Base-by-base conservation (phyloP, 2,113 vertebrate species). In the Leiothrix lutea region DNA sequence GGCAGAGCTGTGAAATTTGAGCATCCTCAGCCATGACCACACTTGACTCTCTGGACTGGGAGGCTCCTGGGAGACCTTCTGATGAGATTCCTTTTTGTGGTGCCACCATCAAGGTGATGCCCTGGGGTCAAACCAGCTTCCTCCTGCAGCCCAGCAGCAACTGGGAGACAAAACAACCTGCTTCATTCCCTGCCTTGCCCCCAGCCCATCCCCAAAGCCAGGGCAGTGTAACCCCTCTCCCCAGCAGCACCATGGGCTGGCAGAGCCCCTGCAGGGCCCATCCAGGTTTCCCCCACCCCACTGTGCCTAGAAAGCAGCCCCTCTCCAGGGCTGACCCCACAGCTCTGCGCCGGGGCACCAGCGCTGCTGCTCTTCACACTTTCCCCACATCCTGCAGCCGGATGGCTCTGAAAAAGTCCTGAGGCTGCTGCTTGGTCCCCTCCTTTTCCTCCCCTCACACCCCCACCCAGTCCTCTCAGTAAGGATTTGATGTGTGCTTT, bases 241-340 rank as follows among this genome's bases (percentile, higher is more conserved):
- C 42, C 61, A 74, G 65, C 50, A 78, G 81, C 57, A 14, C 35
- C 1, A 0, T 0, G 48, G 70, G 56, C 23, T 58, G 47, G 51
- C 48, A 56, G 26, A 62, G 31, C 6, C 16, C 74, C 12, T 1
- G 1, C 12, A 6, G 10, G 3, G 1, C 18, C 38, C 2, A 0
- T 1, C 8, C 3, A 2, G 5, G 2, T 13, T 47, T 66, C 3
- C 0, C n/a, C 50, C 53, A 35, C 14, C 12, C 11, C 0, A 0
- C 7, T 40, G 57, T 56, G 12, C 51, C 53, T 19, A 4, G 21
- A 48, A 31, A 80, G 47, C 28, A 11, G 50, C 74, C 8, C 1
- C 82, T 14, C 24, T 2, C 3, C 9, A 8, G 57, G 21, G 51
- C 51, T 66, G 71, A 38, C 36, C 70, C 47, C 2, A 0, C 13